Base-by-base conservation (phyloP, 2,113 vertebrate genomes). In the Rhinopomastus cyanomelas region DNA sequence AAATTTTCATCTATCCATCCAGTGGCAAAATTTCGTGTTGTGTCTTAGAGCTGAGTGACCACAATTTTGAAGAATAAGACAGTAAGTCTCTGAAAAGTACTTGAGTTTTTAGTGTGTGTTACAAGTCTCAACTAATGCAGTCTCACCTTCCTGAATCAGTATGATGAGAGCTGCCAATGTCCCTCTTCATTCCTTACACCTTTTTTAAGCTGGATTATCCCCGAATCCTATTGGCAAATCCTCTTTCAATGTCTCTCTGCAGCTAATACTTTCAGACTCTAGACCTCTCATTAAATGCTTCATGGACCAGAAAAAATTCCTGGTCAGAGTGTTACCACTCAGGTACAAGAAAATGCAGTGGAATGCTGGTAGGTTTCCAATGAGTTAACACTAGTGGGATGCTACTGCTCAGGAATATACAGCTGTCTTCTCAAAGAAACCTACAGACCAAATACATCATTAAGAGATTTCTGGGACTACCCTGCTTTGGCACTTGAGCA, bases 161-260 rank as follows among this genome's bases (percentile, higher is more conserved):
- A 37, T 60, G 89, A 88, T 84, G 69, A 84, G 53, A 87, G 81
- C 66, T 90, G 84, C 62, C 77, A 86, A 61, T 81, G 84, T 57
- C 77, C 67, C 44, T 90, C 73, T 88, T 88, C 84, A 91, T 81
- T 90, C 65, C n/a, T 66, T 88, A 68, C 2, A 15, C 86, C 69
- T 87, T 89, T 39, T 23, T 75, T 92, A 95, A 96, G 5, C 91
- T 32, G 29, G 92, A 94, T 95, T 92, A 96, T 93, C 87, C 51
- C 51, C 32, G 86, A 90, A 93, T 95, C 87, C 74, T 48, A 85
- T 69, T 76, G 84, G 42, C 36, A 96, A 96, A 95, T 94, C 81
- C 55, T 37, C 36, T 89, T 93, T 90, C 73, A 65, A 34, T 81
- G 87, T 34, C 66, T 95, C 75, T 85, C 71, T 84, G 59, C 84